Conservation (phyloP, 2,888 invertebrate species). For the Nemapogon koenigi region DNA sequence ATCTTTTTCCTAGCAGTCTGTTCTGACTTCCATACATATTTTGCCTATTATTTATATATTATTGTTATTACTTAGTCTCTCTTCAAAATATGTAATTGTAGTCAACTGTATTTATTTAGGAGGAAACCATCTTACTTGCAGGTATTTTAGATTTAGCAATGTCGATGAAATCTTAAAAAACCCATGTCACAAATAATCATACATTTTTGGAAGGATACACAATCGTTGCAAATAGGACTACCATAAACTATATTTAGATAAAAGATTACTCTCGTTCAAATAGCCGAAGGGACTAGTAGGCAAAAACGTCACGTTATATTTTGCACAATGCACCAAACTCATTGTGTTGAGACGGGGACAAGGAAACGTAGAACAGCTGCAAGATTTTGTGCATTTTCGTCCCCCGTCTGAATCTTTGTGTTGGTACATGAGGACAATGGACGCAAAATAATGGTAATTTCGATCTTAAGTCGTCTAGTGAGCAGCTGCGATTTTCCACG, state of each 20-base stretch:
- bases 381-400: conserved; percentile 51
- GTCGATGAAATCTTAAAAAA: too few relatives aligned
- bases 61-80: too few relatives aligned
- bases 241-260: conserved; percentile 2
- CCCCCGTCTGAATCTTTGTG: conserved; percentile 59
- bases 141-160: too few relatives aligned
- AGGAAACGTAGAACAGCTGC: conserved; percentile 57
- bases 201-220: too few relatives aligned
- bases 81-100: too few relatives aligned
- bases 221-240: too few relatives aligned
- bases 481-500: conserved; percentile 54
- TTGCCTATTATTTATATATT: too few relatives aligned
- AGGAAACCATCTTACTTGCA: too few relatives aligned
- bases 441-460: conserved; percentile 56
- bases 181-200: too few relatives aligned
- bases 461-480: conserved; percentile 60
- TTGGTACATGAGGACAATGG: conserved; percentile 38
- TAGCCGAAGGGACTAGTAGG: conserved; percentile 4
- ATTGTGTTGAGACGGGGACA: conserved; percentile 46
- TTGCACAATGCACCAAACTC: conserved; percentile 47
- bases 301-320: conserved; percentile 47
- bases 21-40: too few relatives aligned
- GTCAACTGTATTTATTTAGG: too few relatives aligned
- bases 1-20: too few relatives aligned
- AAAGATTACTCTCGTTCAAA: conserved; percentile 5